Percentiles rank a stretch among this genome's conserved stretches.
Conservation (phyloP, 2,797 vertebrate genomes). For the Enteromius trimaculatus region DNA sequence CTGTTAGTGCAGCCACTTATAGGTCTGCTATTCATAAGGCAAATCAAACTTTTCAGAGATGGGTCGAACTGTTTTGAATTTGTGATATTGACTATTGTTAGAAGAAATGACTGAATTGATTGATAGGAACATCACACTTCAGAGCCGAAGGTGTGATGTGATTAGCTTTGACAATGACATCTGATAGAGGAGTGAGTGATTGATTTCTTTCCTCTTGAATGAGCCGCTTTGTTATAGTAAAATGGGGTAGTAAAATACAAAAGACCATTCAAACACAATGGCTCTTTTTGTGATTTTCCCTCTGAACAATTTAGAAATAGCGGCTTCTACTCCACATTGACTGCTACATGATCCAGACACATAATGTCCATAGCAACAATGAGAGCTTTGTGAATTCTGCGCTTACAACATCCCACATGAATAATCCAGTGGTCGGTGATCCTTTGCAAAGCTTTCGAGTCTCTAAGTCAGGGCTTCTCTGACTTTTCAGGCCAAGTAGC, state of each 20-base stretch:
- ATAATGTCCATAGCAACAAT: constrained; percentile 10
- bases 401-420: constrained; percentile 39
- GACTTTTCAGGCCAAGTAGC: constrained; percentile 23
- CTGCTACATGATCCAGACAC: constrained; percentile 28
- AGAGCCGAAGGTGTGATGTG: constrained; percentile 26
- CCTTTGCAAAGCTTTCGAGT: constrained; percentile 7
- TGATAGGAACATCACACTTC: constrained; percentile 29
- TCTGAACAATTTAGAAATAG: constrained; percentile 14
- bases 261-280: constrained; percentile 48
- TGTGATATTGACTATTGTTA: constrained; percentile 12
- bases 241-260: constrained; percentile 51
- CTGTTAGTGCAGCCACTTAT: constrained; percentile 24
- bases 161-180: constrained; percentile 35
- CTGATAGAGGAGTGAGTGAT: constrained; percentile 45
- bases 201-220: constrained; percentile 43
- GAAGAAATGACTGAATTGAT: constrained; percentile 1
- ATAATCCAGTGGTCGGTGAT: constrained; percentile 12
- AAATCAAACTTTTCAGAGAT: constrained; percentile 32
- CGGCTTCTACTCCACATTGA: constrained; percentile 28
- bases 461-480: constrained; percentile 8
- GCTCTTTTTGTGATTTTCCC: constrained; percentile 33
- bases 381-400: constrained; percentile 35
- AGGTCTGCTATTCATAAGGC: neutral
- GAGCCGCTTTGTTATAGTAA: constrained; percentile 44
- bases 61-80: constrained; percentile 19